phyloP scores from a whole-genome alignment of 2,888 invertebrate species.

The Serripes groenlandicus region DNA sequence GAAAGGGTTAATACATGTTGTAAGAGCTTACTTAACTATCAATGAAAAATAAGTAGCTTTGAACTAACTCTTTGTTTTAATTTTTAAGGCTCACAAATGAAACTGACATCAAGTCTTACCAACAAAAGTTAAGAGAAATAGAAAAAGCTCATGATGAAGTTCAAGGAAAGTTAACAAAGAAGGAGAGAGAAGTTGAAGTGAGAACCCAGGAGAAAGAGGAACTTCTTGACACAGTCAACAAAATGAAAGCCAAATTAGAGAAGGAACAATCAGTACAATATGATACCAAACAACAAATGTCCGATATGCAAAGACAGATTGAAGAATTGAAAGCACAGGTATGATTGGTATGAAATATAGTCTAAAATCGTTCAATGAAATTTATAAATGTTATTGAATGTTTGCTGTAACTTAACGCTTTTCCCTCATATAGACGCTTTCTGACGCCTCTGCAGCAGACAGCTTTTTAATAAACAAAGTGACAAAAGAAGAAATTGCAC shows the following conservation, averaged over 20 bases:
- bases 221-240: conserved; percentile 92
- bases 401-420: background rate
- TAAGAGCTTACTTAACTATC: no score
- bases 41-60: no score
- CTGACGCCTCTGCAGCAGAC: background rate
- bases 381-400: background rate
- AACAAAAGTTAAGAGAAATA: conserved; percentile 94
- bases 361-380: background rate
- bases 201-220: conserved; percentile 96
- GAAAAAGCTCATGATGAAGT: conserved; percentile 96
- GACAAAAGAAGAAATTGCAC: background rate
- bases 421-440: background rate
- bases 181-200: conserved; percentile 96
- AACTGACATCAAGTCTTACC: conserved; percentile 95
- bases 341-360: background rate
- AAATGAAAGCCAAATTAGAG: conserved; percentile 95
- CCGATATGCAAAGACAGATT: conserved; percentile 89
- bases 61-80: no score
- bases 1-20: no score
- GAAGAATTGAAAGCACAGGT: conserved; percentile 88
- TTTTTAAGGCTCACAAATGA: conserved; percentile 92
- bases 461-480: background rate
- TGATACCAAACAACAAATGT: conserved; percentile 93
- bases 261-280: conserved; percentile 95
- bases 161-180: conserved; percentile 94